Percentiles rank a stretch among this genome's conserved stretches.
These are phyloP conservation scores for Epinephelus malabaricus DNA, from an alignment of 2,797 vertebrate genomes.

Conservation along the genomic window DNA sequence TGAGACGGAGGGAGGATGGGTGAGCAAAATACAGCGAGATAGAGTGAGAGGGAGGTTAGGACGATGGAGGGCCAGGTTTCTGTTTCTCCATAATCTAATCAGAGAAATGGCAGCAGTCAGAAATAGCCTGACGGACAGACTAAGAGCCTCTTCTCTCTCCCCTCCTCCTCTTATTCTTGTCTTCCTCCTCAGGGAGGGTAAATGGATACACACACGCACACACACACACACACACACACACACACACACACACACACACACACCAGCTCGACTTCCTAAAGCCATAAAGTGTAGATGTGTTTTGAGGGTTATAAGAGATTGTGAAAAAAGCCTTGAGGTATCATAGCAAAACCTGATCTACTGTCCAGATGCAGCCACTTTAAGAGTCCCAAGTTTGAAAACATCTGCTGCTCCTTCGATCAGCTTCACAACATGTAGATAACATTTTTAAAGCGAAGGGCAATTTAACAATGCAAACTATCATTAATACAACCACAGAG, in stretches of 20 bases:
- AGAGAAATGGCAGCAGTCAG: constrained; percentile 88
- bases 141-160: constrained; percentile 84
- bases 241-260: constrained; percentile 26
- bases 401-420: constrained; percentile 32
- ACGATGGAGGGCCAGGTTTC: constrained; percentile 84
- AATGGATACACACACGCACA: constrained; percentile 73
- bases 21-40: constrained; percentile 60
- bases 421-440: constrained; percentile 27
- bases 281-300: constrained; percentile 77
- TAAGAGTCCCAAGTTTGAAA: constrained; percentile 9
- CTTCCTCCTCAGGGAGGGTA: constrained; percentile 79
- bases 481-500: neutral
- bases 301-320: constrained; percentile 69
- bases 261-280: constrained; percentile 69
- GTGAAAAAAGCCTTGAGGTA: constrained; percentile 73
- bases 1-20: constrained; percentile 13
- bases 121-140: constrained; percentile 87
- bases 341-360: constrained; percentile 70
- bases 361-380: constrained; percentile 69
- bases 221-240: constrained; percentile 35
- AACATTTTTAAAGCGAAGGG: constrained; percentile 27
- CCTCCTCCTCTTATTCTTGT: constrained; percentile 78
- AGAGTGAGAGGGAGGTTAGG: constrained; percentile 73
- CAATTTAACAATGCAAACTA: neutral
- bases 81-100: constrained; percentile 88